Conservation (phyloP, 2,797 vertebrate genomes). For the Simalia tracyae region DNA sequence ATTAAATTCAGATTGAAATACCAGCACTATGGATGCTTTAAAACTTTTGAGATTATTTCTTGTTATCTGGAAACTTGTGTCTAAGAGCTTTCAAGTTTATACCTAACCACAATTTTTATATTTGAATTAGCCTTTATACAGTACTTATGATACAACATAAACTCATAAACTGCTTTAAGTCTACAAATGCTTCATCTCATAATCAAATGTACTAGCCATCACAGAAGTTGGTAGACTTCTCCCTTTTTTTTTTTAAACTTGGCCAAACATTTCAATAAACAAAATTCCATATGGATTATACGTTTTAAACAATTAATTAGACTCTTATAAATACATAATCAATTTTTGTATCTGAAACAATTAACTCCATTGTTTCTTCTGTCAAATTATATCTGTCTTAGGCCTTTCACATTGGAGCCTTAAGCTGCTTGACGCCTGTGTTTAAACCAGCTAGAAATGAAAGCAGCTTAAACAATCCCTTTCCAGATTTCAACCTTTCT, state of each 20-base stretch:
- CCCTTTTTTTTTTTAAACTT: neutral
- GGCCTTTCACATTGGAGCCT: neutral
- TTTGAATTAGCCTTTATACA: neutral
- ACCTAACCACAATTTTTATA: neutral
- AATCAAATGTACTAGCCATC: neutral
- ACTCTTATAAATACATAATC: neutral
- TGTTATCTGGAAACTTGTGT: neutral
- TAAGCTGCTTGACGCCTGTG: neutral
- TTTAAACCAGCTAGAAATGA: neutral
- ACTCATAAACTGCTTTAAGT: neutral
- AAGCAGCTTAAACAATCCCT: neutral
- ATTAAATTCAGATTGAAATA: neutral
- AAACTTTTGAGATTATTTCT: neutral
- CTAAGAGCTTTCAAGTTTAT: neutral
- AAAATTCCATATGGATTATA: neutral
- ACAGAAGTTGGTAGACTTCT: neutral
- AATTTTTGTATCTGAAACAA: neutral
- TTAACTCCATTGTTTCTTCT: neutral
- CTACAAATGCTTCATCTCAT: neutral
- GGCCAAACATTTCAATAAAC: neutral
- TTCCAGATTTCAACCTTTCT: neutral
- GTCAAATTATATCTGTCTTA: neutral
- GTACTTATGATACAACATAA: neutral
- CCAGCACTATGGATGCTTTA: neutral
- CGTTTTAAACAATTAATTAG: neutral